These are phyloP conservation scores for Lasioglossum leucozonium DNA, from an alignment of 2,888 invertebrate species.

Conservation along the genomic window DNA sequence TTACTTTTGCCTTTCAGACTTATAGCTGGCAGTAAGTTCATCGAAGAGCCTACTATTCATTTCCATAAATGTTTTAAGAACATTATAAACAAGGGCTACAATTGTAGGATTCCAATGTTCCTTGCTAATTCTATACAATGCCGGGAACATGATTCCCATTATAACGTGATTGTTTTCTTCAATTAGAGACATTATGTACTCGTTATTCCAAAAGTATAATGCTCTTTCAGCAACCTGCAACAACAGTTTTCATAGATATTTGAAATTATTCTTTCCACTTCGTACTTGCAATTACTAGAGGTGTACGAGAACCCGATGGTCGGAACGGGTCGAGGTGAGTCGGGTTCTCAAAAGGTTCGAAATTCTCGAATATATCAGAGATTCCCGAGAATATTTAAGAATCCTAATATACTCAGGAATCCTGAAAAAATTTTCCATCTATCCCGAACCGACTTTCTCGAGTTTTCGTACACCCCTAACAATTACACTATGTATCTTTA, in stretches of 20 bases:
- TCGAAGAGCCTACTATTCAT: slow-evolving; percentile 99
- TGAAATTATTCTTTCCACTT: background rate
- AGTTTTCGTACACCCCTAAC: too few species aligned
- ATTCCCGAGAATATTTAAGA: too few species aligned
- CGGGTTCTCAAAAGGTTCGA: too few species aligned
- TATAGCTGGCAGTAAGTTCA: slow-evolving; percentile 99
- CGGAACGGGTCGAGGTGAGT: too few species aligned
- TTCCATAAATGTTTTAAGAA: slow-evolving; percentile 99
- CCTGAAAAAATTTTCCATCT: too few species aligned
- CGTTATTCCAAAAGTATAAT: slow-evolving; percentile 99
- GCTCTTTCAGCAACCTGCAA: slow-evolving; percentile 98
- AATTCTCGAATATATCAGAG: too few species aligned
- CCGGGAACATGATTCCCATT: slow-evolving; percentile 99
- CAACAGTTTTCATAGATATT: background rate
- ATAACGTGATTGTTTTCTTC: slow-evolving; percentile 99
- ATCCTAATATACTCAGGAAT: too few species aligned
- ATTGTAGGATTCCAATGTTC: slow-evolving; percentile 99
- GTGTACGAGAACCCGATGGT: too few species aligned
- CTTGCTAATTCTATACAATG: slow-evolving; percentile 99
- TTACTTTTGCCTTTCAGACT: slow-evolving; percentile 99
- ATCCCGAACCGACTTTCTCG: too few species aligned
- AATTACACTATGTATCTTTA: too few species aligned
- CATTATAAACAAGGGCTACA: slow-evolving; percentile 99
- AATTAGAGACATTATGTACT: slow-evolving; percentile 99
- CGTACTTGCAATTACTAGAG: background rate